Conservation (phyloP, 2,888 invertebrate genomes). For the Drosophila nigricruria region DNA sequence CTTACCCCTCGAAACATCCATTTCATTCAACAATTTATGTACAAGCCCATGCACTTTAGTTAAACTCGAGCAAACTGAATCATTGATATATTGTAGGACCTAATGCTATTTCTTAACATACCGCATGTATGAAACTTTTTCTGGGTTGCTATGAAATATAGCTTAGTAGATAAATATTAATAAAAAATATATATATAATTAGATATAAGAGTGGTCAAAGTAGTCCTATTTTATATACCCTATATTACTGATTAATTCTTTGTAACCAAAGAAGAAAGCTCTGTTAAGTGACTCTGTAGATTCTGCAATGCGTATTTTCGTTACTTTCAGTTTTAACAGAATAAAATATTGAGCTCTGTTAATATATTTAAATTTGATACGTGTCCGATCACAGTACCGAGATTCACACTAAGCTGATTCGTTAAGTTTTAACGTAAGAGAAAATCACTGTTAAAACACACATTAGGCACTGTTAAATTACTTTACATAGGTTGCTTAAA, state of each 20-base stretch:
- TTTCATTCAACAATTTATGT: constrained; percentile 34
- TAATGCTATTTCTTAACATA: constrained; percentile 29
- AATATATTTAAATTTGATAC: neutral
- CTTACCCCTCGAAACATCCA: constrained; percentile 20
- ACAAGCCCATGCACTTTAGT: constrained; percentile 13
- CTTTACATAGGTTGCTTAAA: neutral
- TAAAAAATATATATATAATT: neutral
- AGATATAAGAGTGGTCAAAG: neutral
- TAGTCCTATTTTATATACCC: neutral
- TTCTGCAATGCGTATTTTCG: neutral
- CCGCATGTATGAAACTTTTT: constrained; percentile 4
- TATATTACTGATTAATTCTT: neutral
- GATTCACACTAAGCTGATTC: too few species aligned
- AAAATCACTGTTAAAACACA: too few species aligned
- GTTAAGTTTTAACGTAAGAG: too few species aligned
- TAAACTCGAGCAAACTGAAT: constrained; percentile 24
- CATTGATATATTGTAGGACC: constrained; percentile 30
- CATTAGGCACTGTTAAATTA: neutral
- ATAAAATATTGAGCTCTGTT: neutral
- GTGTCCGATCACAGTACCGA: neutral
- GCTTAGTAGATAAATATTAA: neutral
- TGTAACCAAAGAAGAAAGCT: neutral
- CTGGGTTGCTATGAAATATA: constrained; percentile 8
- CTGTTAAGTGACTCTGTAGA: neutral
- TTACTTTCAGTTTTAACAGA: neutral